Evolutionary conservation across 2,797 vertebrate species (phyloP).

Genomic region (Protonibea diacanthus): DNA sequence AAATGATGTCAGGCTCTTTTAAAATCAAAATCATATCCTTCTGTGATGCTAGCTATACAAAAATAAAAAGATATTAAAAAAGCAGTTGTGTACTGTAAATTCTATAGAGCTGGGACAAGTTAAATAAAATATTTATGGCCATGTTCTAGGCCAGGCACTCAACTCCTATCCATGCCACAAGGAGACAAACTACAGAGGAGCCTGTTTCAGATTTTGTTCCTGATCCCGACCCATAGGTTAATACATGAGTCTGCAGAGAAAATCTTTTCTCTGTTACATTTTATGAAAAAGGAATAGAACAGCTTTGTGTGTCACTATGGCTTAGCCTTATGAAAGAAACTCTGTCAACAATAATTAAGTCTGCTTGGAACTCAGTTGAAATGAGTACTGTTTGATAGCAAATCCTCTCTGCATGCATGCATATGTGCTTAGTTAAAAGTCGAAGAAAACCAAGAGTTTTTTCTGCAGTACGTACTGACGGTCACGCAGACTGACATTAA

Average conservation of each 20-base stretch:
- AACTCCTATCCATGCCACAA: neutral
- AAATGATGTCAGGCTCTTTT: conserved; percentile 10
- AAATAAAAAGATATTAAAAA: conserved; percentile 17
- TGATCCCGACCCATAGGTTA: neutral
- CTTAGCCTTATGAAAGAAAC: conserved; percentile 22
- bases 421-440: neutral
- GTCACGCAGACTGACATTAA: conserved; percentile 53
- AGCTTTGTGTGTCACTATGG: conserved; percentile 13
- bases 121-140: conserved; percentile 24
- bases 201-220: neutral
- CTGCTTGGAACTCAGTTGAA: conserved; percentile 17
- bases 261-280: conserved; percentile 6
- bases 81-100: conserved; percentile 11
- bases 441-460: neutral
- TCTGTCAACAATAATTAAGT: conserved; percentile 37
- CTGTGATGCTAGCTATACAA: conserved; percentile 9
- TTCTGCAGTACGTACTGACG: conserved; percentile 15
- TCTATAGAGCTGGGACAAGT: conserved; percentile 13
- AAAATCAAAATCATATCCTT: conserved; percentile 5
- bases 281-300: conserved; percentile 19
- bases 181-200: conserved; percentile 4
- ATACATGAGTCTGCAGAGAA: conserved; percentile 6
- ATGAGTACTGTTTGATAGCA: conserved; percentile 14
- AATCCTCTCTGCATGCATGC: conserved; percentile 18
- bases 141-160: neutral